A percentile compares a stretch with the other conserved stretches of the same genome.
Evolutionary conservation across 2,888 invertebrate genomes (phyloP).

Genomic region (Chrysopilus asiliformis): DNA sequence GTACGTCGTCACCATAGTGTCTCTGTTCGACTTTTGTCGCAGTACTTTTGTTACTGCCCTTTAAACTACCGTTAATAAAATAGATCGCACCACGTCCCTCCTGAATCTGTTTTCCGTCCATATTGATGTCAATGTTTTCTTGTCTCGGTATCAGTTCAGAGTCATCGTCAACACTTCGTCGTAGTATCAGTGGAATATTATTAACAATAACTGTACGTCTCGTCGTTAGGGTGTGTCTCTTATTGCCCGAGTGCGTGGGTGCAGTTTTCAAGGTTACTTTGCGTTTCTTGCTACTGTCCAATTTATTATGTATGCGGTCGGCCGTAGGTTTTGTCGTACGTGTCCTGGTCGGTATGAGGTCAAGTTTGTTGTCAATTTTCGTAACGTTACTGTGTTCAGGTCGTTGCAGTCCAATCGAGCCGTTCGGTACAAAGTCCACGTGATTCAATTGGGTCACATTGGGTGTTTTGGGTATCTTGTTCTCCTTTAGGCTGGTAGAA

Average conservation of each 20-base stretch:
- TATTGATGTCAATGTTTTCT: constrained; percentile 8
- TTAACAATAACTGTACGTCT: constrained; percentile 28
- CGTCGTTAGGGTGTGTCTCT: constrained; percentile 13
- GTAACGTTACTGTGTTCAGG: constrained; percentile 18
- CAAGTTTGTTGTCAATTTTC: constrained; percentile 47
- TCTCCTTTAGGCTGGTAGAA: neutral
- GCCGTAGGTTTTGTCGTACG: constrained; percentile 20
- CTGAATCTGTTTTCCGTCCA: constrained; percentile 6
- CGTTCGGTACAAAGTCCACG: constrained; percentile 22
- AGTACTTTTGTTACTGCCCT: constrained; percentile 8
- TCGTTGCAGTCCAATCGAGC: constrained; percentile 22
- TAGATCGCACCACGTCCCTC: constrained; percentile 14
- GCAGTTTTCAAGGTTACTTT: constrained; percentile 7
- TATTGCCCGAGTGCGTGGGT: constrained; percentile 13
- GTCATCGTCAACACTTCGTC: constrained; percentile 18
- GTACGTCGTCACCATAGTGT: constrained; percentile 23
- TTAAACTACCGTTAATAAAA: constrained; percentile 4
- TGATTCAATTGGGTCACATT: constrained; percentile 14
- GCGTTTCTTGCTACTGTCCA: constrained; percentile 15
- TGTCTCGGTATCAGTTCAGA: constrained; percentile 3
- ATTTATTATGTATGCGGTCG: constrained; percentile 18
- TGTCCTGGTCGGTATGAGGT: constrained; percentile 36
- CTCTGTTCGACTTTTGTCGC: constrained; percentile 20
- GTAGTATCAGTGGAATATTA: constrained; percentile 28
- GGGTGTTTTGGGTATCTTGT: constrained; percentile 11